Base-by-base conservation (phyloP, 2,113 vertebrate genomes). In the Callipepla squamata region DNA sequence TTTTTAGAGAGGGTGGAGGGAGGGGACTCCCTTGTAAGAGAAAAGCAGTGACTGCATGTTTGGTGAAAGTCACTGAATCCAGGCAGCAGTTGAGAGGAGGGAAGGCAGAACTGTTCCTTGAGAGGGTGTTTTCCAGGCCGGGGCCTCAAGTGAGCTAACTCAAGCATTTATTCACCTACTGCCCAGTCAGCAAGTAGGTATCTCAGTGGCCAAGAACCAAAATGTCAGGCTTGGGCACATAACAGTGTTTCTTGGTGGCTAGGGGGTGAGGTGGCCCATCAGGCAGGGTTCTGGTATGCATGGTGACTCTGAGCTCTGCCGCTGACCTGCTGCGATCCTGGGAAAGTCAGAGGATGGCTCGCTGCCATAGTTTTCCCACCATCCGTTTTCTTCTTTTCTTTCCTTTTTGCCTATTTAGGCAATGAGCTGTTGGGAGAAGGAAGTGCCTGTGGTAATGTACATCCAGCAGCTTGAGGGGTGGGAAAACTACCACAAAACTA, bases 321-420 rank as follows among this genome's bases (percentile, higher is more conserved):
- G 0, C 7, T 83, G 87, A 80, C 76, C 59, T 92, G 47, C 66
- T 70, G 61, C 2, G 17, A 63, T 80, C 85, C 90, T 95, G 92
- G 82, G 93, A 93, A 96, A 92, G 85, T 90, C 32, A 21, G 22
- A 50, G 12, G 63, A 70, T 89, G 83, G 83, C 65, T 67, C 73
- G 61, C 44, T 90, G 82, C 75, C 76, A 32, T 53, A 20, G 21
- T 55, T 79, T 89, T 86, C 90, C 80, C 85, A 88, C 69, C 40
- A 44, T 67, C 11, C 20, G 36, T 50, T 47, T 16, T 65, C 34
- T 30, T 9, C 18, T 14, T 9, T 50, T 17, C 63, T 51, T 63
- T 62, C 23, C n/a, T 72, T 80, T 84, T 85, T 89, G 45, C 91
- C 89, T 87, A 80, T 95, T 94, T 93, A 77, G 94, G 91, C 76